Evolutionary conservation across 2,113 vertebrate genomes (phyloP).

Genomic region (Hippocampus abdominalis): DNA sequence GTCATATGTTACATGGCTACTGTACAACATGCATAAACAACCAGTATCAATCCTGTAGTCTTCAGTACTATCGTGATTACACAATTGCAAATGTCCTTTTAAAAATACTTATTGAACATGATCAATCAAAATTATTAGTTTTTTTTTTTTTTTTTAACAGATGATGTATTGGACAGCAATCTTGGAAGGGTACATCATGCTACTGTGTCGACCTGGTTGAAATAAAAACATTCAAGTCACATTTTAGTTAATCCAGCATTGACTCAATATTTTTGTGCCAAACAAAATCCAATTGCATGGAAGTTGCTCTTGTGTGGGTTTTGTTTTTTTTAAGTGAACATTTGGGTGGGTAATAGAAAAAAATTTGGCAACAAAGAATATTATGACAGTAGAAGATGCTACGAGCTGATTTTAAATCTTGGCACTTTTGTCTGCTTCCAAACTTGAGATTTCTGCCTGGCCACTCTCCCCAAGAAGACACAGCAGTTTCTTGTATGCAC

Average conservation of each 20-base stretch:
- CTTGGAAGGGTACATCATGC: too few relatives aligned
- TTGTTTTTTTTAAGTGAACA: neutral
- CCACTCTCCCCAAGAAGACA: constrained; percentile 81
- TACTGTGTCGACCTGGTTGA: too few relatives aligned
- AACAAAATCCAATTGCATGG: neutral
- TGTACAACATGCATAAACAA: neutral
- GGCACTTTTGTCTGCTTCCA: constrained; percentile 74
- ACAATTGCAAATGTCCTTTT: neutral
- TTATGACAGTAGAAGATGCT: constrained; percentile 17
- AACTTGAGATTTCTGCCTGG: constrained; percentile 81
- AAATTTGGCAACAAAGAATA: neutral
- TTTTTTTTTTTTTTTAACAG: neutral
- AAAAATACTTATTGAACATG: neutral
- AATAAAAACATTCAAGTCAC: neutral
- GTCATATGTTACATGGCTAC: neutral
- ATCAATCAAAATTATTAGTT: neutral
- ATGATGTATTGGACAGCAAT: neutral
- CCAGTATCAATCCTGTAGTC: neutral
- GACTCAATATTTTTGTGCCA: neutral
- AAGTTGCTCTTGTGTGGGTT: neutral
- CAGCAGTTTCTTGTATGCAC: constrained; percentile 85
- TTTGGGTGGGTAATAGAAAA: neutral
- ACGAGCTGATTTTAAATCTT: constrained; percentile 3
- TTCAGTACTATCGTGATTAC: neutral
- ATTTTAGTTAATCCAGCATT: neutral